Evolutionary conservation across 2,888 invertebrate species (phyloP), one percentile per base, ranked within the genome.

Genomic region (Exocentrus adspersus): DNA sequence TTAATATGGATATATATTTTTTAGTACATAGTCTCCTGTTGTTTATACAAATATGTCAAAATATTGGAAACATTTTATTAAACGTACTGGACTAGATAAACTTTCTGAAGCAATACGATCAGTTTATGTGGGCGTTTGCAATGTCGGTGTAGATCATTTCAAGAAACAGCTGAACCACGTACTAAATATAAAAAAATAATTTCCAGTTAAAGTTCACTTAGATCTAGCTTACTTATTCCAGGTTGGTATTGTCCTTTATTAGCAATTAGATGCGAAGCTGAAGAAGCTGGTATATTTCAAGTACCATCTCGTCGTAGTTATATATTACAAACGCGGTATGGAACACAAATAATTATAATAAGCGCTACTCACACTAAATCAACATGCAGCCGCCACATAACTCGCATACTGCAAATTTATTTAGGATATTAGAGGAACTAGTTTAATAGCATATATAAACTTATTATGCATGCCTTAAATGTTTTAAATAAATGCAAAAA

Each of bases 341-440:
- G 37, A 42, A 59, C 59, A 59, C 59, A 59, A 59, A 59, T 59
- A 51, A 59, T 59, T 59, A 59, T 59, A 59, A 59, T 59, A 50
- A 59, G 48, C 21, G 59, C 59, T 59, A 59, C 59, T 59, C 50
- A 59, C 45, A 50, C 50, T 51, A 19, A 50, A 37, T n/a, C 59
- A 59, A 41, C 50, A 24, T 59, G 59, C 37, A 50, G 48, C 16
- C 59, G 12, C 37, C 20, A 42, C 57, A 41, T 37, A 46, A n/a
- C n/a, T n/a, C 3, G 43, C 24, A 37, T 17, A 54, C 30, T 43
- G 21, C 30, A 54, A 30, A 54, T 54, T 43, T 54, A 54, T 54
- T 54, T 43, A 43, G 45, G 28, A 54, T 54, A 54, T 45, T 54
- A 54, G 43, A 43, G 43, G 28, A 54, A 54, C 54, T 43, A 17